phyloP scores from a whole-genome alignment of 2,888 invertebrate species.

The Tenthredo scrophulariae region DNA sequence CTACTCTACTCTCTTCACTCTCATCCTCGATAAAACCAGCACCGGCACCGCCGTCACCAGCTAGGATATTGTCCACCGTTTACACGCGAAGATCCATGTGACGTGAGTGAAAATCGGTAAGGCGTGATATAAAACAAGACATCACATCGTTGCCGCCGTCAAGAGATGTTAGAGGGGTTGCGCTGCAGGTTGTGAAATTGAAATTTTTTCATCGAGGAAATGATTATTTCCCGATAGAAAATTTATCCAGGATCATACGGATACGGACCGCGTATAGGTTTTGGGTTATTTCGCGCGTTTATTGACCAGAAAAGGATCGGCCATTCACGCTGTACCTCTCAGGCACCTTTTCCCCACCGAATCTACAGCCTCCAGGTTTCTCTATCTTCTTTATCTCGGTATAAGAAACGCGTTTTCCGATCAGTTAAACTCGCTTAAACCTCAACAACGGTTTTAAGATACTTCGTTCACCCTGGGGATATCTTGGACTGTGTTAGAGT shows the following conservation, averaged over 20 bases:
- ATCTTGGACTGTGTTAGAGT: slow-evolving; percentile 41
- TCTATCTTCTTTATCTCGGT: slow-evolving; percentile 66
- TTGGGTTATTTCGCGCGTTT: slow-evolving; percentile 16
- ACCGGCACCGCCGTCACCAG: background rate
- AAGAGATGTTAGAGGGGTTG: background rate
- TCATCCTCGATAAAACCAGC: background rate
- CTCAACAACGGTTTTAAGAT: slow-evolving; percentile 67
- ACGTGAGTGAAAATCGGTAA: slow-evolving; percentile 22
- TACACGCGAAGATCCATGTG: background rate
- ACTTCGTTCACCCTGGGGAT: slow-evolving; percentile 12
- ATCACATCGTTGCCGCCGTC: background rate
- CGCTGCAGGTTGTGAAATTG: background rate
- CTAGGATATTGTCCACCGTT: slow-evolving; percentile 35
- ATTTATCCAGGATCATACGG: background rate
- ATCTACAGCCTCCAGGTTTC: slow-evolving; percentile 56
- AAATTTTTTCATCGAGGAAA: background rate
- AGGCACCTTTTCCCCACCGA: background rate
- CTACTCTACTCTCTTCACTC: background rate
- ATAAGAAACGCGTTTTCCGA: slow-evolving; percentile 72
- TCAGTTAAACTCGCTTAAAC: slow-evolving; percentile 71
- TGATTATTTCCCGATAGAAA: slow-evolving; percentile 7
- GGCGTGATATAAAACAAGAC: background rate
- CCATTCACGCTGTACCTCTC: slow-evolving; percentile 30
- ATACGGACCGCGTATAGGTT: background rate
- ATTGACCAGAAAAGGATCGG: slow-evolving; percentile 52